Conservation (phyloP, 2,888 invertebrate genomes). For the Nomada flava region DNA sequence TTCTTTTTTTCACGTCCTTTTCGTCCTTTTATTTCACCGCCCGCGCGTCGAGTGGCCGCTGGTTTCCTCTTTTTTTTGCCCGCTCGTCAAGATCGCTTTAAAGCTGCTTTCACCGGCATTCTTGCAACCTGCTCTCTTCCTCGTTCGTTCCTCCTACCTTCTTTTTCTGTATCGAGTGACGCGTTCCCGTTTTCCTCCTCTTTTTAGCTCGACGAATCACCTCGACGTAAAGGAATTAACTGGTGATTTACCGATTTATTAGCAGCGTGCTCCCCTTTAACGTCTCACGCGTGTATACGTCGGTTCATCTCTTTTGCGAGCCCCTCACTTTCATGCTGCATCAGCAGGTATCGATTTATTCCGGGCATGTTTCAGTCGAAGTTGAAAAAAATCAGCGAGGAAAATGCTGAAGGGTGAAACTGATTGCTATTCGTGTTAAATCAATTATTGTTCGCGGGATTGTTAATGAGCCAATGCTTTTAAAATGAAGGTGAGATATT, state of each 20-base stretch:
- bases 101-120: constrained; percentile 71
- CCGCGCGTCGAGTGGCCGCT: constrained; percentile 50
- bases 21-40: constrained; percentile 46
- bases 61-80: constrained; percentile 59
- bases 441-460: too few species aligned
- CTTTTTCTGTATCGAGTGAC: constrained; percentile 55
- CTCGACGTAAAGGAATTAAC: constrained; percentile 77
- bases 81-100: constrained; percentile 71
- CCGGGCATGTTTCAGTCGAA: background rate
- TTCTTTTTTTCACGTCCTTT: background rate
- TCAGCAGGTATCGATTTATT: constrained; percentile 35
- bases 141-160: constrained; percentile 13
- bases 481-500: too few species aligned
- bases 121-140: constrained; percentile 56
- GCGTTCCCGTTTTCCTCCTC: constrained; percentile 46
- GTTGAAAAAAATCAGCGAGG: background rate
- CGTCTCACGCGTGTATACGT: constrained; percentile 50
- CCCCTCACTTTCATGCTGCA: constrained; percentile 7
- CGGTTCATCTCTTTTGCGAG: constrained; percentile 29
- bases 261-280: constrained; percentile 58
- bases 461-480: too few species aligned
- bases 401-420: too few species aligned
- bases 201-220: constrained; percentile 66
- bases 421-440: too few species aligned
- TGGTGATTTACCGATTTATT: constrained; percentile 75